Base-by-base conservation (phyloP, 2,113 vertebrate species). In the Podarcis raffonei region DNA sequence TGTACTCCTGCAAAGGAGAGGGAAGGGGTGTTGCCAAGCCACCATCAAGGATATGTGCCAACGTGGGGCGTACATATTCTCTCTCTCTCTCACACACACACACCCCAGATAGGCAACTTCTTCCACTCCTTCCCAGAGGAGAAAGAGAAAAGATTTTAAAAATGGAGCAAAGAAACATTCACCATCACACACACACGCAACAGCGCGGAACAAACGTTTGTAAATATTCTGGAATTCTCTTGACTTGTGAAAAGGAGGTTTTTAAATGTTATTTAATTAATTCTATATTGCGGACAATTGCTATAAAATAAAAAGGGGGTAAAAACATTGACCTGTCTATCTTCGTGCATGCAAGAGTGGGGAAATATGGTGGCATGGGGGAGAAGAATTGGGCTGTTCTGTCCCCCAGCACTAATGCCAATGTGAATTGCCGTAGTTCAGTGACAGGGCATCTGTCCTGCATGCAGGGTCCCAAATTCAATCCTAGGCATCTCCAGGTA, bases 201-300 rank as follows among this genome's bases (percentile, higher is more conserved):
- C 68, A 30, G 66, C 18, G 25, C 35, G 39, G 83, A 85, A 75
- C 87, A 7, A n/a, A 79, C 89, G 81, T 95, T 92, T 95, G 94
- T 96, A 95, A 95, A 95, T 96, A 95, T 30, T 92, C 91, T 92
- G 94, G 91, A 86, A 92, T 86, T 92, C 94, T 95, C 93, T 87
- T 93, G 93, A 92, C 92, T 93, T 62, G 16, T 78, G 78, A 80
- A 84, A 83, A 94, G 88, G 89, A 92, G 93, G 91, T 94, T 95
- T 96, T 95, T 94, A 95, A 95, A 95, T 95, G 95, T 95, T 94
- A 87, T 87, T 96, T 94, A 94, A 95, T 93, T 95, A 94, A 94
- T 93, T 95, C 93, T 96, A 91, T 94, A 93, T 94, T 91, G 90
- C 92, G 84, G 93, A 94, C 92, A 94, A 92, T 95, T 95, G 92